These are phyloP conservation scores for Heloderma charlesbogerti DNA, from an alignment of 2,113 vertebrate species.

Conservation along the genomic window DNA sequence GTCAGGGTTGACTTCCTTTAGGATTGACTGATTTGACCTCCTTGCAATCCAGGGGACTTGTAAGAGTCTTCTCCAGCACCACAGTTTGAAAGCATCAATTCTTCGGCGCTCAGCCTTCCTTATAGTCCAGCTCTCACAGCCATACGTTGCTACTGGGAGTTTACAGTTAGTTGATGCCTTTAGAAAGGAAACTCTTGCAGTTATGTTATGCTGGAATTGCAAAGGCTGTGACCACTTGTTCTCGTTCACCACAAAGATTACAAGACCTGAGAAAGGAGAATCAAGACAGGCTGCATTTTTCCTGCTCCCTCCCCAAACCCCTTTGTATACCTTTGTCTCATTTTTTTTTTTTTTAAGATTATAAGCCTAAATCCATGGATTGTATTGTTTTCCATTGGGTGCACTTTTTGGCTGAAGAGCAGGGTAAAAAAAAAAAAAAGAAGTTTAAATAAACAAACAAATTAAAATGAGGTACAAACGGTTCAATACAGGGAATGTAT, in stretches of 20 bases:
- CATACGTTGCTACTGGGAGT: too few species aligned
- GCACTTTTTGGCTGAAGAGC: neutral
- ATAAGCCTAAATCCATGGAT: neutral
- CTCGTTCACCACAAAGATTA: neutral
- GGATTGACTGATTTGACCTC: too few species aligned
- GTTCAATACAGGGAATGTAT: neutral
- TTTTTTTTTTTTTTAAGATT: neutral
- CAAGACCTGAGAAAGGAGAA: neutral
- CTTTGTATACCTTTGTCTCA: too few species aligned
- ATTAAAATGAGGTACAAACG: neutral
- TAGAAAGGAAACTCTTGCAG: neutral
- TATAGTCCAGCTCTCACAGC: too few species aligned
- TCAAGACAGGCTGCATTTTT: neutral
- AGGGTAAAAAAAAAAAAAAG: neutral
- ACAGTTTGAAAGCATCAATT: too few species aligned
- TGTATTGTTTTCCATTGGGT: neutral
- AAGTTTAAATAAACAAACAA: neutral
- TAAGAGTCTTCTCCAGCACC: too few species aligned
- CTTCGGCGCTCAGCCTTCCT: too few species aligned
- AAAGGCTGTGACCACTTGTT: neutral
- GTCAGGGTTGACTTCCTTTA: too few species aligned
- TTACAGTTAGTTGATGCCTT: neutral
- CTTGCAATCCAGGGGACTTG: too few species aligned
- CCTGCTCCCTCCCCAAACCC: too few species aligned
- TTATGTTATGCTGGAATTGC: neutral